Evolutionary conservation across 2,113 vertebrate species (phyloP).

Genomic region (Spea multiplicata): DNA sequence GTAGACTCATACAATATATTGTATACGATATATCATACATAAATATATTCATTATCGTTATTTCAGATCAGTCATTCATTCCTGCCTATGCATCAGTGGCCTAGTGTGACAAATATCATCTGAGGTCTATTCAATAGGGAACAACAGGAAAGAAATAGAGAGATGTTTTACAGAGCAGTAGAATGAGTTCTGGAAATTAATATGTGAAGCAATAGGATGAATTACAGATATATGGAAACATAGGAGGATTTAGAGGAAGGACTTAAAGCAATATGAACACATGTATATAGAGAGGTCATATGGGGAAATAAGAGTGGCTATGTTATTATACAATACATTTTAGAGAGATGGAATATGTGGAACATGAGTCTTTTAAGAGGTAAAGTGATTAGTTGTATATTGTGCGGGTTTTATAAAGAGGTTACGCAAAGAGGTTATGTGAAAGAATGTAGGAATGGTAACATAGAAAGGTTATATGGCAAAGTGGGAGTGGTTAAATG

Average conservation of each 20-base stretch:
- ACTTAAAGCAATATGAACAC: too few relatives aligned
- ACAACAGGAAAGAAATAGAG: not conserved
- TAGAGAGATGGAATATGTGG: too few relatives aligned
- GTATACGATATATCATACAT: slow-evolving; percentile 6
- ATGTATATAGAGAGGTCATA: not conserved
- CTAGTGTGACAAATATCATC: not conserved
- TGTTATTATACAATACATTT: too few relatives aligned
- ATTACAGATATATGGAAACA: not conserved
- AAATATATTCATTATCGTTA: slow-evolving; percentile 16
- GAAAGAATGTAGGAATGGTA: not conserved
- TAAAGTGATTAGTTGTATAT: too few relatives aligned
- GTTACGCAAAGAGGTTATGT: too few relatives aligned
- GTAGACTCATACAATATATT: too few relatives aligned
- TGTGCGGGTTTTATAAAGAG: too few relatives aligned
- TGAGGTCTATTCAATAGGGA: not conserved
- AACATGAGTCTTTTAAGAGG: too few relatives aligned
- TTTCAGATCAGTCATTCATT: slow-evolving; percentile 10
- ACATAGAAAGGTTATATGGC: not conserved
- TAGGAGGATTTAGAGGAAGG: not conserved
- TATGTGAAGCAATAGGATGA: not conserved
- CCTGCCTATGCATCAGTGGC: not conserved
- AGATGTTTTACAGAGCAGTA: slow-evolving; percentile 14
- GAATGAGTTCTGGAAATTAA: not conserved
- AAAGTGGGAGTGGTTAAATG: not conserved
- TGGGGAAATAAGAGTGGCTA: not conserved